These are phyloP conservation scores for Palythoa grandiflora DNA, from an alignment of 92 coral and sea anemone genomes.

Conservation along the genomic window DNA sequence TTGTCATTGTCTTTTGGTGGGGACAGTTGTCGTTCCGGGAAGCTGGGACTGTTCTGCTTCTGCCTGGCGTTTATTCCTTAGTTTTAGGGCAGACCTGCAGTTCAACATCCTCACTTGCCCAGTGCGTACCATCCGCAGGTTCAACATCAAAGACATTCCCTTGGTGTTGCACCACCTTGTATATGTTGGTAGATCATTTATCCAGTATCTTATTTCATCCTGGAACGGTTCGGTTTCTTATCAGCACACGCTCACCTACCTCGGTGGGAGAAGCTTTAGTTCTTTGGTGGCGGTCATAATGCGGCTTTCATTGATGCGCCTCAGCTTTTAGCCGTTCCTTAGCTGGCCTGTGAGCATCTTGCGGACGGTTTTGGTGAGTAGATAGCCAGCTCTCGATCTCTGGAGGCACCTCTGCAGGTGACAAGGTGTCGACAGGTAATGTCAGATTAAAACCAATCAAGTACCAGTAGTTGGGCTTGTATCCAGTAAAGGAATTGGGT, in stretches of 20 bases:
- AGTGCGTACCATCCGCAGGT: constrained; percentile 2
- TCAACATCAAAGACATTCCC: constrained; percentile 8
- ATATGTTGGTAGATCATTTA: not conserved
- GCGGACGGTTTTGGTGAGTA: not conserved
- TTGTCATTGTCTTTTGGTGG: no score
- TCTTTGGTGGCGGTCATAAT: no score
- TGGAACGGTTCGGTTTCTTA: not conserved
- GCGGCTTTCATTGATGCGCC: not conserved
- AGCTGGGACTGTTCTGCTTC: no score
- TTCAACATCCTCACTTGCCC: not conserved
- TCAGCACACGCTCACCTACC: not conserved
- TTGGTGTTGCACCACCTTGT: constrained; percentile 5
- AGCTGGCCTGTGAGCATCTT: not conserved
- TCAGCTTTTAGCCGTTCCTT: not conserved
- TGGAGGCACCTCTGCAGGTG: not conserved
- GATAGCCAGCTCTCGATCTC: not conserved
- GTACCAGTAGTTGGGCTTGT: not conserved
- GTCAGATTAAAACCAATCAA: not conserved
- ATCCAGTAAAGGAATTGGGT: not conserved
- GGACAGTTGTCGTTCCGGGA: no score
- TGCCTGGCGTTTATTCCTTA: no score
- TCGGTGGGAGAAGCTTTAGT: not conserved
- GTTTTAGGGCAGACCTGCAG: constrained; percentile 6
- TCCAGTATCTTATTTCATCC: constrained; percentile 9
- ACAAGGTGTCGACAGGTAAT: not conserved